These are phyloP conservation scores for Schizothorax lantsangensis DNA, from an alignment of 2,797 vertebrate genomes.

Conservation along the genomic window DNA sequence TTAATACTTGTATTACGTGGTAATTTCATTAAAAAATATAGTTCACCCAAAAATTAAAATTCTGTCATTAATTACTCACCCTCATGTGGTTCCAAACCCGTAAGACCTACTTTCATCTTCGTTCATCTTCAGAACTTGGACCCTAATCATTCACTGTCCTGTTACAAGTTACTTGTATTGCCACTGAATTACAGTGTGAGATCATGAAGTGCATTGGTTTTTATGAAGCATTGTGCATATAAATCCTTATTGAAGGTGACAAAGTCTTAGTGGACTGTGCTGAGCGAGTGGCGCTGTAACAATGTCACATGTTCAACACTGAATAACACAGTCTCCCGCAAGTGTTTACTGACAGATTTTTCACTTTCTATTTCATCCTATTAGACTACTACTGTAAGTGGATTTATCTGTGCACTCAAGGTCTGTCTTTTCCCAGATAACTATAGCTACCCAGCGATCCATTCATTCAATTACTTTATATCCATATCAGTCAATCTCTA, in stretches of 20 bases:
- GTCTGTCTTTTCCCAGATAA: slow-evolving; percentile 16
- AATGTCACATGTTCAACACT: slow-evolving; percentile 6
- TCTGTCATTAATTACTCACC: neutral
- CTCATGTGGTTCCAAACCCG: neutral
- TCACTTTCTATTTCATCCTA: neutral
- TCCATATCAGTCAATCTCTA: slow-evolving; percentile 25
- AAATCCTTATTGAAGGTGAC: slow-evolving; percentile 29
- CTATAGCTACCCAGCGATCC: slow-evolving; percentile 9
- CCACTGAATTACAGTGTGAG: neutral
- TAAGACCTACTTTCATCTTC: no score
- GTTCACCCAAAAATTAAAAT: neutral
- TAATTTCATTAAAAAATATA: neutral
- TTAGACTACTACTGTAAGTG: slow-evolving; percentile 19
- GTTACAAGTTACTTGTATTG: neutral
- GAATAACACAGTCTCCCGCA: slow-evolving; percentile 1
- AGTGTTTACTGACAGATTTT: neutral
- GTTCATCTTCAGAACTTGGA: no score
- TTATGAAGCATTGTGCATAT: slow-evolving; percentile 10
- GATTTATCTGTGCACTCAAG: slow-evolving; percentile 30
- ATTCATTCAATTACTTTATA: slow-evolving; percentile 34
- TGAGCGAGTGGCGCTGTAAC: neutral
- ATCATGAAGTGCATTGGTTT: neutral
- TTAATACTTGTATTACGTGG: neutral
- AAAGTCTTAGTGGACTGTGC: slow-evolving; percentile 33
- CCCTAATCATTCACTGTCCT: neutral